Percentiles rank a stretch among this genome's conserved stretches.
Evolutionary conservation across 2,888 invertebrate species (phyloP).

Genomic region (Pheosia gnoma): DNA sequence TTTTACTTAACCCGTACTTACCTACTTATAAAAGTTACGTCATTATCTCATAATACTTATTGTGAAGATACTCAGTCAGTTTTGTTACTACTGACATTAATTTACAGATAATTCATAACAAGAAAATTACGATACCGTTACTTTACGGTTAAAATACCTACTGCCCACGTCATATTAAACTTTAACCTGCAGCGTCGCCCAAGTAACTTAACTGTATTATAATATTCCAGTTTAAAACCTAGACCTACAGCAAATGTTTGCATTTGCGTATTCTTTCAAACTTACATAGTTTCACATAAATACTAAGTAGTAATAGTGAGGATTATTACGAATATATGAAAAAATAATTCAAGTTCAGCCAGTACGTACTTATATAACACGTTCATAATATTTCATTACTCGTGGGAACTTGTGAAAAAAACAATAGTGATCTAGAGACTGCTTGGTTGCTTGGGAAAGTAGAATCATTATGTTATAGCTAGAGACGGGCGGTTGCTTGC

Average conservation of each 20-base stretch:
- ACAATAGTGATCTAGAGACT: not conserved
- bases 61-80: not conserved
- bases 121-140: not conserved
- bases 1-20: not conserved
- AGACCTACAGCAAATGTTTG: too few relatives aligned
- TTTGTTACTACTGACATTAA: not conserved
- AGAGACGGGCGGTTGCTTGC: slow-evolving; percentile 2
- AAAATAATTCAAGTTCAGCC: too few relatives aligned
- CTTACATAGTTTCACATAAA: too few relatives aligned
- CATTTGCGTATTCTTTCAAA: too few relatives aligned
- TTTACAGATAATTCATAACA: not conserved
- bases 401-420: not conserved
- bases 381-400: not conserved
- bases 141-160: not conserved
- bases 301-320: too few relatives aligned
- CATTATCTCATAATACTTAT: slow-evolving; percentile 3
- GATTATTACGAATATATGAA: too few relatives aligned
- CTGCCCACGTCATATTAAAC: too few relatives aligned
- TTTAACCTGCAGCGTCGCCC: too few relatives aligned
- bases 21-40: not conserved
- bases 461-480: slow-evolving; percentile 6
- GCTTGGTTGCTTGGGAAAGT: slow-evolving; percentile 20
- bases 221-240: too few relatives aligned
- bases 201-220: too few relatives aligned
- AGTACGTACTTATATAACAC: too few relatives aligned